Evolutionary conservation across 37 sponge, comb jelly and placozoan species (phyloP).

Genomic region (Haliclona indistincta): DNA sequence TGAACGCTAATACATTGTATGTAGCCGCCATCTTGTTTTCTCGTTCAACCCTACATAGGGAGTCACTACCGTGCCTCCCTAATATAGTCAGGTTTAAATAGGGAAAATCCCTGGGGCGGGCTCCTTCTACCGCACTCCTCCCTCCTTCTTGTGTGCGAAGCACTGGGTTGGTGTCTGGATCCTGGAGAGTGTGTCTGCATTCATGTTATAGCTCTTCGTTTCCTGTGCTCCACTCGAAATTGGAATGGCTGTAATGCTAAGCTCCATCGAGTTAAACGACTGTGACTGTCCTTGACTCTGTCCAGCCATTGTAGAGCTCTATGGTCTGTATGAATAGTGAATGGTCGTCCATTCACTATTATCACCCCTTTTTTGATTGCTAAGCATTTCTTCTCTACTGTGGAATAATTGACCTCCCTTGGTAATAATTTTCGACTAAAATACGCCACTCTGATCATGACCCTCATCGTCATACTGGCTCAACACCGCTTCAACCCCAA

Average conservation of each 20-base stretch:
- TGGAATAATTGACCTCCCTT: constrained; percentile 44
- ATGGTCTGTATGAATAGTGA: constrained; percentile 57
- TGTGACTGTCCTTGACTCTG: constrained; percentile 22
- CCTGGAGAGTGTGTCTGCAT: no score
- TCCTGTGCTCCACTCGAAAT: background rate
- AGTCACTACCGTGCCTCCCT: no score
- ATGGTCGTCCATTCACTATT: constrained; percentile 32
- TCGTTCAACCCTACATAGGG: no score
- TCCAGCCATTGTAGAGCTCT: constrained; percentile 35
- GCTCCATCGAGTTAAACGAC: constrained; percentile 42
- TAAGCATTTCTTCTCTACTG: constrained; percentile 53
- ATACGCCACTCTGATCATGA: constrained; percentile 46
- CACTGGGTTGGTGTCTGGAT: no score
- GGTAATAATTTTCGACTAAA: constrained; percentile 42
- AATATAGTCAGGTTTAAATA: no score
- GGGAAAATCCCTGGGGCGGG: no score
- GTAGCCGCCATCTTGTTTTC: no score
- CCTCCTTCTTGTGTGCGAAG: no score
- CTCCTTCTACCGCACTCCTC: no score
- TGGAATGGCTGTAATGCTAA: background rate
- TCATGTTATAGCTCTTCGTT: no score
- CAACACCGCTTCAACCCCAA: constrained; percentile 54
- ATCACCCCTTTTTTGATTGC: constrained; percentile 27
- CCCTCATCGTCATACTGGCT: constrained; percentile 34
- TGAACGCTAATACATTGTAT: no score